Conservation (phyloP, 2,797 vertebrate genomes). For the Monodelphis domestica region DNA sequence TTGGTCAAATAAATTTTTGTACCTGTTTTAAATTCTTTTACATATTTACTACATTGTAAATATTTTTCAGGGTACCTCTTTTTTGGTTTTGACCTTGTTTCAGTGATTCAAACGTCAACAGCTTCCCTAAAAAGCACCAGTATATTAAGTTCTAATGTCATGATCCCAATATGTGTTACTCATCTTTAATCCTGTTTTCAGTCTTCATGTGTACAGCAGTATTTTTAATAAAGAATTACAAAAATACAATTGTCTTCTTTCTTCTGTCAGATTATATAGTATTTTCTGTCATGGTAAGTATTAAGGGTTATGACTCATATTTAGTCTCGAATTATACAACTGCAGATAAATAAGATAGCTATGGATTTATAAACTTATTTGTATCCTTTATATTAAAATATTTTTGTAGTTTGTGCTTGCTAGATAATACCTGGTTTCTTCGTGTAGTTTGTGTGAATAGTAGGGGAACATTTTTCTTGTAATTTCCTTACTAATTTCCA, state of each 20-base stretch:
- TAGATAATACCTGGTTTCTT: background rate
- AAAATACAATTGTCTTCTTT: conserved; percentile 76
- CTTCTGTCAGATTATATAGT: conserved; percentile 18
- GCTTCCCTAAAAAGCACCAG: conserved; percentile 87
- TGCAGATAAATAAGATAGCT: background rate
- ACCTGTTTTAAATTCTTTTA: conserved; percentile 84
- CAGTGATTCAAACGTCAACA: conserved; percentile 84
- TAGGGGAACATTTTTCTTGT: background rate
- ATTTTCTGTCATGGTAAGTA: conserved; percentile 6
- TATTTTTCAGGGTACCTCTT: conserved; percentile 86
- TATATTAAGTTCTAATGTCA: conserved; percentile 87
- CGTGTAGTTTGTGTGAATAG: background rate
- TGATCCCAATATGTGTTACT: conserved; percentile 86
- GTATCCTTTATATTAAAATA: background rate
- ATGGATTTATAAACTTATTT: background rate
- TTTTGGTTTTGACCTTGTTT: conserved; percentile 85
- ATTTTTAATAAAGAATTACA: conserved; percentile 99
- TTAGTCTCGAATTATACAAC: conserved; percentile 36
- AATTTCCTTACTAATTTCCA: background rate
- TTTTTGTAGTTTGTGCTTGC: background rate
- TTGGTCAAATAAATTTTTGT: conserved; percentile 83
- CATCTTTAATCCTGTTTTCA: conserved; percentile 91
- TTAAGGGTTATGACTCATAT: conserved; percentile 32
- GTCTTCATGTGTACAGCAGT: conserved; percentile 99
- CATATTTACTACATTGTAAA: conserved; percentile 87